These are phyloP conservation scores for Neofelis nebulosa DNA, from an alignment of 2,113 vertebrate species.

Conservation along the genomic window DNA sequence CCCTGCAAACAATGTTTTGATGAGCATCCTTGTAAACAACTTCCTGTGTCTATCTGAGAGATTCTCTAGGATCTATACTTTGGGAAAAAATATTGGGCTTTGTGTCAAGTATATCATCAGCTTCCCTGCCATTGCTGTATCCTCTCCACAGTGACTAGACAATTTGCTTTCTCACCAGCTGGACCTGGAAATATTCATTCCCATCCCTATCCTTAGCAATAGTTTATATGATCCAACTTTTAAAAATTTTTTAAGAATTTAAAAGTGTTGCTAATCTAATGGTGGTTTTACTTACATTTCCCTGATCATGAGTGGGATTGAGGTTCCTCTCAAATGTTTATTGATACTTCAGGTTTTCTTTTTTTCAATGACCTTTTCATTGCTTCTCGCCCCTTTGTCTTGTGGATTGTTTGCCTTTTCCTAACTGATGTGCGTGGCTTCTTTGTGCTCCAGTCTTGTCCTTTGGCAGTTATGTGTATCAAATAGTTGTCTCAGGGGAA, in stretches of 20 bases:
- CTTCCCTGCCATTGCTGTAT: fast-evolving
- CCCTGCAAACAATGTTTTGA: not conserved
- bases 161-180: not conserved
- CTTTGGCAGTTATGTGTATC: not conserved
- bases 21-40: not conserved
- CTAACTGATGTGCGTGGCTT: not conserved
- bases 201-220: not conserved
- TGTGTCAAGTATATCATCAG: not conserved
- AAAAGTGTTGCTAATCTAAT: not conserved
- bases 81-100: fast-evolving
- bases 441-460: not conserved
- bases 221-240: not conserved
- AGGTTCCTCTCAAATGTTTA: not conserved
- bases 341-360: not conserved
- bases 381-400: not conserved
- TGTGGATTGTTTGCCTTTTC: not conserved
- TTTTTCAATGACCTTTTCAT: not conserved
- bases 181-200: not conserved
- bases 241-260: not conserved
- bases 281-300: not conserved
- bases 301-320: not conserved
- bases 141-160: not conserved
- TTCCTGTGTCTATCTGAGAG: not conserved
- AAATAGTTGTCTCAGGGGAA: not conserved
- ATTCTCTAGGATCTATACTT: not conserved